phyloP scores from a whole-genome alignment of 2,113 vertebrate species.

The Menura novaehollandiae region DNA sequence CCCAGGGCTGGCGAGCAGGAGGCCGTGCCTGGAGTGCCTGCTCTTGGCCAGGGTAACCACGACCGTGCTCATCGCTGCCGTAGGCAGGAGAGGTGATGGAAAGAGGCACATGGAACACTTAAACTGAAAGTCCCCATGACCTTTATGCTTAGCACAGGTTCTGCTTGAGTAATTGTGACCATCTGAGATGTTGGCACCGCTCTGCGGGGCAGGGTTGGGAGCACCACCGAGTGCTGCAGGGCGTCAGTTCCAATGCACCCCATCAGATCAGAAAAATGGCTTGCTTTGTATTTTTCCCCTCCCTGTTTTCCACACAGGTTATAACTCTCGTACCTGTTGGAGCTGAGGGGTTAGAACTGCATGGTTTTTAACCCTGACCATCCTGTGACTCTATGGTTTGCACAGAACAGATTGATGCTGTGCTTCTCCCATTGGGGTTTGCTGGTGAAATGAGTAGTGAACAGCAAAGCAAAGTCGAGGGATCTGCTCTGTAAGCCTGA shows the following conservation, averaged over 20 bases:
- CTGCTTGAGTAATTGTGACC: background rate
- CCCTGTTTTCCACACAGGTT: background rate
- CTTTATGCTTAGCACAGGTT: background rate
- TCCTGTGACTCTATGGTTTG: background rate
- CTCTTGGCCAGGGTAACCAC: background rate
- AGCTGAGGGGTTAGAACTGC: background rate
- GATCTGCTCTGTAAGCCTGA: rapidly evolving
- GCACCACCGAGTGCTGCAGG: background rate
- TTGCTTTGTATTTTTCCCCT: background rate
- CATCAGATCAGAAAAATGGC: background rate
- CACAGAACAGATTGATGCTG: background rate
- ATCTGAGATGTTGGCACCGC: rapidly evolving
- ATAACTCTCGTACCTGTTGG: background rate
- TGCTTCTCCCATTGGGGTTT: background rate
- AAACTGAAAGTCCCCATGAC: background rate
- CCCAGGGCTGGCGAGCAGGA: background rate
- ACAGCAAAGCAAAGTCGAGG: background rate
- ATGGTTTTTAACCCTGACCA: background rate
- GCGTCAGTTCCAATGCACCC: rapidly evolving
- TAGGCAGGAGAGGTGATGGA: background rate
- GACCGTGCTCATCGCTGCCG: rapidly evolving
- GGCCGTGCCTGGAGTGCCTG: background rate
- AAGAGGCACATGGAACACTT: background rate
- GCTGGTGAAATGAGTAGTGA: background rate
- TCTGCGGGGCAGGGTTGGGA: background rate